Base-by-base conservation (phyloP, 92 coral and sea anemone genomes). In the Desmophyllum pertusum region DNA sequence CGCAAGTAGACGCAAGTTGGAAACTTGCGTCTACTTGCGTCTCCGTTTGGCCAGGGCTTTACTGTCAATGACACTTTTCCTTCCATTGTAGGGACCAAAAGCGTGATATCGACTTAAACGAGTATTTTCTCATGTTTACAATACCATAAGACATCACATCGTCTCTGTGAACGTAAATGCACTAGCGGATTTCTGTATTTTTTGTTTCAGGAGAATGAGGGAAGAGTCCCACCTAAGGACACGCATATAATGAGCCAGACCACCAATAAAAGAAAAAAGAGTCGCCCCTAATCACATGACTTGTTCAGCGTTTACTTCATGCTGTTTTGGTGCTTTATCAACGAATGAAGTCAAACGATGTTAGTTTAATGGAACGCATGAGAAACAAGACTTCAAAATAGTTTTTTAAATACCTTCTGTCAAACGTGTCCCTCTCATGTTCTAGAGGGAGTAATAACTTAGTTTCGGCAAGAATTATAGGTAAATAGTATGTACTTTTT, bases 191-290 rank as follows among this genome's bases (percentile, higher is more conserved):
- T 7, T n/a, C n/a, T 75, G 25, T 31, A 14, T 31, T 75, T 6
- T 6, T 35, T 21, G 10, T 25, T 76, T 59, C 51, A 77, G 81
- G 81, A 77, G 37, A 36, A 15, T 35, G 53, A 39, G 4, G 71
- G 39, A 61, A 77, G 42, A 36, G 4, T 13, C 33, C 37, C 70
- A 27, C 70, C 41, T 3, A 40, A 40, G 70, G 27, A n/a, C 71
- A n/a, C 57, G 3, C 70, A 40, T 1, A 25, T 62, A 13, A 62
- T 1, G 48, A 61, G 23, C 18, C 55, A 37, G 37, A 55, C 81
- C 11, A 25, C 70, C 52, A 11, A 53, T 50, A n/a, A 5, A 57
- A 59, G 55, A 77, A 77, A 77, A 41, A 52, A 57, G 25, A 77
- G 35, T 40, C 71, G 71, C n/a, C 69, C 37, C 70, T 77, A 41